These are phyloP conservation scores for Myotis lucifugus DNA, from an alignment of 2,113 vertebrate species.

Conservation along the genomic window DNA sequence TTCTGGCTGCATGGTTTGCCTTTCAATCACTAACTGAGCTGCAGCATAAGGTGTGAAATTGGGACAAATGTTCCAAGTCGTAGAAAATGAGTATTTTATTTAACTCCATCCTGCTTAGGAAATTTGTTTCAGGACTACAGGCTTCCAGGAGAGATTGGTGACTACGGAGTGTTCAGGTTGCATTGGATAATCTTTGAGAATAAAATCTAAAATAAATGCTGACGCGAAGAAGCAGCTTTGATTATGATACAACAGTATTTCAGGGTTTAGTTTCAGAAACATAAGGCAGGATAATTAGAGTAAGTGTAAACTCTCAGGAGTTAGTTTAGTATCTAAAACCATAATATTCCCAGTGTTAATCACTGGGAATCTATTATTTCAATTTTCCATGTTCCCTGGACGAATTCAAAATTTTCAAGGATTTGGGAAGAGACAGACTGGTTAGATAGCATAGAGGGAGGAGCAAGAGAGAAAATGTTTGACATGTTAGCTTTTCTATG, in stretches of 20 bases:
- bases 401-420: background rate
- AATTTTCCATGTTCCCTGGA: background rate
- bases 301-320: background rate
- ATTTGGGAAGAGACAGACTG: background rate
- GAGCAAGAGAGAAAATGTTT: background rate
- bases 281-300: background rate
- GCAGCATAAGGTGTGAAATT: constrained; percentile 70
- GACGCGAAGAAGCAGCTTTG: background rate
- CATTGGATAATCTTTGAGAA: constrained; percentile 71
- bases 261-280: background rate
- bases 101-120: constrained; percentile 72
- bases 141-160: constrained; percentile 71
- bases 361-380: background rate
- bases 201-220: constrained; percentile 60
- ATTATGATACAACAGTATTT: background rate
- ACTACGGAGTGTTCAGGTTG: constrained; percentile 69
- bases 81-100: constrained; percentile 73
- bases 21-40: constrained; percentile 54
- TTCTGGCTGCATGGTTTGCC: background rate
- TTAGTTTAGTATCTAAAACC: background rate
- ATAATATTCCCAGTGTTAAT: background rate
- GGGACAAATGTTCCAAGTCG: constrained; percentile 73
- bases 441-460: background rate
- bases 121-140: constrained; percentile 69
- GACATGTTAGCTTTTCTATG: background rate